Evolutionary conservation across 2,113 vertebrate species (phyloP).

Genomic region (Lichenostomus cassidix): DNA sequence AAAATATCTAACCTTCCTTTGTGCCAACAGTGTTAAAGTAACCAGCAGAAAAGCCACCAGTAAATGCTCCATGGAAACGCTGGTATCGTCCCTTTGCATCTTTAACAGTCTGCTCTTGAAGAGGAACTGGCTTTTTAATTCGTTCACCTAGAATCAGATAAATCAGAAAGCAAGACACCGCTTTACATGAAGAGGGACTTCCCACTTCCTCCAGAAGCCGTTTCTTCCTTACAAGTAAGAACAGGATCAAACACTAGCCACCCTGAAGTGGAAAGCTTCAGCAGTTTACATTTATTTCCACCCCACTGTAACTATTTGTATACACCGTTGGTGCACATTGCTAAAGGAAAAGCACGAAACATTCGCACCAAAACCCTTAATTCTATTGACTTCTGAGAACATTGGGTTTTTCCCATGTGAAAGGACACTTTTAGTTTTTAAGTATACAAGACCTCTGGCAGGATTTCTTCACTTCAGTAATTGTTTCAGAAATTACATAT

Average conservation of each 20-base stretch:
- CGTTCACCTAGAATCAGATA: constrained; percentile 78
- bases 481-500: background rate
- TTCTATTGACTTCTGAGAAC: background rate
- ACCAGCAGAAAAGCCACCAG: constrained; percentile 94
- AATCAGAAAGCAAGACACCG: background rate
- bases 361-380: background rate
- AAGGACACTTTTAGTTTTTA: background rate
- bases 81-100: constrained; percentile 92
- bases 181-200: fast-evolving
- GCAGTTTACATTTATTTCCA: background rate
- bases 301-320: background rate
- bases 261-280: background rate
- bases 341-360: background rate
- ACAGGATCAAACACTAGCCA: background rate
- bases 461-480: background rate
- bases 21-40: constrained; percentile 96
- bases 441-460: background rate
- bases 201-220: fast-evolving
- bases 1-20: constrained; percentile 85
- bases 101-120: constrained; percentile 93
- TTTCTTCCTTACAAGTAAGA: background rate
- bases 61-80: constrained; percentile 95
- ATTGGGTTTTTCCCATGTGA: fast-evolving
- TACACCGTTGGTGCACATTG: fast-evolving
- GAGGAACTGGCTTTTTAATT: constrained; percentile 85